phyloP scores from a whole-genome alignment of 2,888 invertebrate genomes.

The Pristionchus exspectatus region DNA sequence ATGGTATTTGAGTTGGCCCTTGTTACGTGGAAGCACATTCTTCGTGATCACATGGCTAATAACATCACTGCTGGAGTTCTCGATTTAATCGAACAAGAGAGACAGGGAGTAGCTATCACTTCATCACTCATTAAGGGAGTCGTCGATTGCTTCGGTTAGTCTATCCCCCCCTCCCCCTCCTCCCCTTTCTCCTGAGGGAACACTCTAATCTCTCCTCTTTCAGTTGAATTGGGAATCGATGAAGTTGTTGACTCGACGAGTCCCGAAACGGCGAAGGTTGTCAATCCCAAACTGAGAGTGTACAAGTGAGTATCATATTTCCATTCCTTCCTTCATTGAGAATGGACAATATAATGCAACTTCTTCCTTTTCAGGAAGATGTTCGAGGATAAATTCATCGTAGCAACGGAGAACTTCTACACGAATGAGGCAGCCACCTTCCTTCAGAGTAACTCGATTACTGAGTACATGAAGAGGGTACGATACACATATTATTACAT shows the following conservation, averaged over 20 bases:
- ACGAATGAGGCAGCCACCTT: constrained; percentile 95
- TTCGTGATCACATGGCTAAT: constrained; percentile 94
- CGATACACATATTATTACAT: constrained; percentile 4
- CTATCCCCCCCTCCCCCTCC: neutral
- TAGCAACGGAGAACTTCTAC: constrained; percentile 96
- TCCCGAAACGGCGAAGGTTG: constrained; percentile 79
- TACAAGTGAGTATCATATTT: constrained; percentile 49
- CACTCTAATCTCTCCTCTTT: constrained; percentile 33
- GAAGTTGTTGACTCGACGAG: constrained; percentile 88
- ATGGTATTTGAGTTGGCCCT: constrained; percentile 86
- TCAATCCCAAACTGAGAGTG: constrained; percentile 75
- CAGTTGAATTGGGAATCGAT: constrained; percentile 86
- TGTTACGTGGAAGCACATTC: constrained; percentile 96
- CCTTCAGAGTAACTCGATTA: constrained; percentile 93
- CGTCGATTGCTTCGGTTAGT: constrained; percentile 92
- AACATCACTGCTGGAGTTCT: constrained; percentile 95
- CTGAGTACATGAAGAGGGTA: constrained; percentile 98
- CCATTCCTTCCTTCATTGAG: neutral
- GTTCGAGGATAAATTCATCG: constrained; percentile 94
- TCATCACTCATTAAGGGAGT: constrained; percentile 96
- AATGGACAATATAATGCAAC: neutral
- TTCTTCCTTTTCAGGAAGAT: constrained; percentile 80
- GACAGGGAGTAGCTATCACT: constrained; percentile 97
- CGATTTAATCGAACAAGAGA: constrained; percentile 94
- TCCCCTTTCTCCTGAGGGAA: neutral